Evolutionary conservation across 1,140 invertebrate genomes (phyloP).

Genomic region (Nymphalis io): DNA sequence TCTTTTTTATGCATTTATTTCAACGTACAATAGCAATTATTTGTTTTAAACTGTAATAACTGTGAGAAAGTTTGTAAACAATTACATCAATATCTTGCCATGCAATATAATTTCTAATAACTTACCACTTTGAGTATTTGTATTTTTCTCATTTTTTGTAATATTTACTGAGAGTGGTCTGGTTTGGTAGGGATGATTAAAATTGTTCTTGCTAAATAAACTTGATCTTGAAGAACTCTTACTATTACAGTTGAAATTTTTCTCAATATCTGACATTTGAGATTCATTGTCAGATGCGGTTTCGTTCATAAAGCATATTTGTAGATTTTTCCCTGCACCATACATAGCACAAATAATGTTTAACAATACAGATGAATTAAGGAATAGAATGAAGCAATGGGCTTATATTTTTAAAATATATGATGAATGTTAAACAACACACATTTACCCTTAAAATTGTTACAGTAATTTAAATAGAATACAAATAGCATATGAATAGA

Average conservation of each 20-base stretch:
- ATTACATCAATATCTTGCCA: conserved; percentile 27
- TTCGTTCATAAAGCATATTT: conserved; percentile 98
- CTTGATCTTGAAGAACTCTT: conserved; percentile 68
- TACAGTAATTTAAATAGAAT: not conserved
- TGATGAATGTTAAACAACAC: conserved; percentile 21
- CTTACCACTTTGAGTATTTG: conserved; percentile 67
- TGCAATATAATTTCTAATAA: conserved; percentile 32
- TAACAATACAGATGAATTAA: conserved; percentile 9
- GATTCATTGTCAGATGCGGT: conserved; percentile 91
- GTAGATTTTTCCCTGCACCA: conserved; percentile 91
- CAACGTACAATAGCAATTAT: not conserved
- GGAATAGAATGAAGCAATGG: conserved; percentile 1
- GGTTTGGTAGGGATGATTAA: conserved; percentile 77
- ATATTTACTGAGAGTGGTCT: conserved; percentile 76
- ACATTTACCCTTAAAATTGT: not conserved
- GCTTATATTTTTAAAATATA: not conserved
- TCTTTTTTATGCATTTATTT: not conserved
- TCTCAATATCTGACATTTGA: conserved; percentile 85
- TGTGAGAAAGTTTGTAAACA: conserved; percentile 10
- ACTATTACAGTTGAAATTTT: conserved; percentile 67
- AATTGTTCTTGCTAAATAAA: conserved; percentile 69
- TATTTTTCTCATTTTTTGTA: conserved; percentile 70
- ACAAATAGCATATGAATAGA: not conserved
- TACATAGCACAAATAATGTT: conserved; percentile 46
- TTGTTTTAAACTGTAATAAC: conserved; percentile 8